Conservation (phyloP, 2,113 vertebrate species). For the Salvelinus fontinalis region DNA sequence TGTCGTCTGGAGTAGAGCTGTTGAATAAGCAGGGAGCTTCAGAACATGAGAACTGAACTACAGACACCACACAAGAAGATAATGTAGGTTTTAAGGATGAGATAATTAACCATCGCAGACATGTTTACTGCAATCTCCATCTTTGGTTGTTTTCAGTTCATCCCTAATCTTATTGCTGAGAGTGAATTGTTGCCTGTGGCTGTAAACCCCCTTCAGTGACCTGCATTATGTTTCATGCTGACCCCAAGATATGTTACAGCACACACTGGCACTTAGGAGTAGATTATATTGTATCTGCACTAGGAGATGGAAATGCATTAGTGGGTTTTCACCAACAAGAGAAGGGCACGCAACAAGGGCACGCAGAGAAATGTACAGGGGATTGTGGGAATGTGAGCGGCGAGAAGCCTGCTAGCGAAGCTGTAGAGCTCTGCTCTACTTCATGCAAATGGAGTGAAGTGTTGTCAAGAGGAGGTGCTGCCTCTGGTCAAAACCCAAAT, state of each 20-base stretch:
- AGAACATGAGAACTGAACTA: background rate
- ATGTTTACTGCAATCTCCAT: background rate
- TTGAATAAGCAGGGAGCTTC: background rate
- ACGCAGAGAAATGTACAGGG: no score
- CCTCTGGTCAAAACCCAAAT: no score
- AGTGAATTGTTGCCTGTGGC: constrained; percentile 32
- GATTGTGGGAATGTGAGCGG: no score
- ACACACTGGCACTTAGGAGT: constrained; percentile 16
- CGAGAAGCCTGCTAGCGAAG: no score
- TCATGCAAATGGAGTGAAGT: no score
- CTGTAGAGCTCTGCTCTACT: no score
- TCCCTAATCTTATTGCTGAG: constrained; percentile 33
- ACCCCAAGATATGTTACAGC: constrained; percentile 46
- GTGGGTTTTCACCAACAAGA: no score
- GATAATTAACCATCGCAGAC: background rate
- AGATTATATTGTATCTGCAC: background rate
- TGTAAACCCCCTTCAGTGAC: constrained; percentile 53
- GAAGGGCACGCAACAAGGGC: no score
- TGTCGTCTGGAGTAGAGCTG: constrained; percentile 12
- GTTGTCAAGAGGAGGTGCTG: no score
- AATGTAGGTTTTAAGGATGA: background rate
- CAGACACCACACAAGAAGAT: background rate
- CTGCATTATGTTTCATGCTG: constrained; percentile 45
- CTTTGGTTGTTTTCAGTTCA: background rate
- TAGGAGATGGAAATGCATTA: no score